phyloP scores from a whole-genome alignment of 2,888 invertebrate species.

The Epinotia brunnichana region DNA sequence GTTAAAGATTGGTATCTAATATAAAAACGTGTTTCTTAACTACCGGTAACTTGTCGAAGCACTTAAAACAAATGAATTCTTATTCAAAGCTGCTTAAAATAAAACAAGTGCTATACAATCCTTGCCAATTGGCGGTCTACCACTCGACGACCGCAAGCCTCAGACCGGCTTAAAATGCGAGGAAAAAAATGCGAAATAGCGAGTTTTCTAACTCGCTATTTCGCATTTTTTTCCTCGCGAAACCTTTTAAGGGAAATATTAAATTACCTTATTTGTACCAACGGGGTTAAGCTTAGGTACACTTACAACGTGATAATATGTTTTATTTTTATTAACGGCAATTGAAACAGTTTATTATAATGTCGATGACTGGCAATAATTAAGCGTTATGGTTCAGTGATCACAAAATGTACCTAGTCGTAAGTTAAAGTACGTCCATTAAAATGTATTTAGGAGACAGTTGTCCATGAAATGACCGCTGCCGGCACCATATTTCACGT shows the following conservation, averaged over 20 bases:
- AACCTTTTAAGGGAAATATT: slow-evolving; percentile 20
- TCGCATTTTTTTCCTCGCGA: too few species aligned
- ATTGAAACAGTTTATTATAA: too few species aligned
- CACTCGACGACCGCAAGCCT: slow-evolving; percentile 26
- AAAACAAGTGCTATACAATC: slow-evolving; percentile 25
- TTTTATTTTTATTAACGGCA: too few species aligned
- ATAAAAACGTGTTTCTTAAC: not conserved
- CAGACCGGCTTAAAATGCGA: slow-evolving; percentile 17
- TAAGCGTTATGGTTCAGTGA: too few species aligned
- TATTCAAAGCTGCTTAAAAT: slow-evolving; percentile 27
- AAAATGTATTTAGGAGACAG: too few species aligned
- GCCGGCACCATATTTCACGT: too few species aligned
- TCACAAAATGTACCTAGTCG: too few species aligned
- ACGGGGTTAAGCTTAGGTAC: not conserved
- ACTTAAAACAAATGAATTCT: not conserved
- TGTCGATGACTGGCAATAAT: too few species aligned
- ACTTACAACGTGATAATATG: too few species aligned
- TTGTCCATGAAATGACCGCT: too few species aligned
- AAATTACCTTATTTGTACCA: slow-evolving; percentile 14
- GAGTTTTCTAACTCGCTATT: too few species aligned
- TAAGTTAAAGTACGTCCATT: too few species aligned
- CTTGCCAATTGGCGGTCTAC: slow-evolving; percentile 32
- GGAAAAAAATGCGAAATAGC: slow-evolving; percentile 20
- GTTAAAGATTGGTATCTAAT: not conserved
- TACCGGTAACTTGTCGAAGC: not conserved